Evolutionary conservation across 2,797 vertebrate genomes (phyloP), one percentile per base, ranked within the genome.

Genomic region (Coilia nasus): DNA sequence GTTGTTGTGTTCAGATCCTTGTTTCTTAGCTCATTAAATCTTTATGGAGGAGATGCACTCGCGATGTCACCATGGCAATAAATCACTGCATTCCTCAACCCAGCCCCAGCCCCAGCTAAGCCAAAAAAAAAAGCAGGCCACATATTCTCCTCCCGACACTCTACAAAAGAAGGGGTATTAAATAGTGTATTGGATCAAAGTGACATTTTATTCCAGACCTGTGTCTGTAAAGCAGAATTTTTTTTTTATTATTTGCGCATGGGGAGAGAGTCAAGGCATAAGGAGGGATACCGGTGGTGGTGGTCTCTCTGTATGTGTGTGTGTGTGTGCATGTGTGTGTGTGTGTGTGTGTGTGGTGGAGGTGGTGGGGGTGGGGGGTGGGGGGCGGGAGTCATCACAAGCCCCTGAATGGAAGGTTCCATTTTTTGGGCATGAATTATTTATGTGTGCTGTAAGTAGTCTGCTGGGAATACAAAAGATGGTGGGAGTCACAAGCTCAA

Each of bases 371-470:
- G 71, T 19, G 10, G 7, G 14, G 1, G 50, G 59, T 64, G n/a
- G 60, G 60, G 35, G 17, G 59, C 54, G 62, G 5, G 62, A 25
- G 62, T 67, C 62, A 28, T 67, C 84, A 83, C 83, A 19, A 62
- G 62, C 83, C 87, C 81, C 83, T 86, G 87, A 90, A 90, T 87
- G 87, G 82, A 90, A 88, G 86, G 89, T 86, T 88, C 87, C 71
- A 85, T 88, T 90, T 90, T 89, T 89, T 89, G 84, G 12, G 9
- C 83, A 90, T 92, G 88, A 88, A 92, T 91, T 87, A 92, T 91
- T 91, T 88, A 91, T 90, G 82, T 86, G 41, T 64, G 81, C 83
- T 86, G 83, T 89, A 90, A 89, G 89, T 89, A 89, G 87, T 89
- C 90, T 83, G 56, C 60, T 62, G 91, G 91, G 90, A 87, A 90